These are phyloP conservation scores for Buphagus erythrorhynchus DNA, from an alignment of 2,797 vertebrate genomes.

Conservation along the genomic window DNA sequence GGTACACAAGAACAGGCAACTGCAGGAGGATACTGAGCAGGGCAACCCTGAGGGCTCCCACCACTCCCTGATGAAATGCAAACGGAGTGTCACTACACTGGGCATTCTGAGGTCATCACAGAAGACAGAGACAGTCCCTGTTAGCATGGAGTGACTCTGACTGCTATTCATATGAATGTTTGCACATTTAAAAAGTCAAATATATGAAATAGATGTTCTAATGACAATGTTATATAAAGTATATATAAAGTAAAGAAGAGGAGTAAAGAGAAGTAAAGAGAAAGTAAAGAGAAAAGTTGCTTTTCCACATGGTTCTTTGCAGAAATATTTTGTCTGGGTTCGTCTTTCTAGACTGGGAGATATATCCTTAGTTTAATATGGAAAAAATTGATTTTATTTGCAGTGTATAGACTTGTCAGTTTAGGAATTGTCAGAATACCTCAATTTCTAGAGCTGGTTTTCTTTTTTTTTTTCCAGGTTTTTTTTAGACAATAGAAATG, in stretches of 20 bases:
- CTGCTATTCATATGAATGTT: not conserved
- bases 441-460: not conserved
- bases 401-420: not conserved
- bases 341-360: not conserved
- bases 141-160: not conserved
- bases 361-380: not conserved
- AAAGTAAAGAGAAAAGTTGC: not conserved
- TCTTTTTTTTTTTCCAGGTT: not conserved
- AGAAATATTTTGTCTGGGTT: not conserved
- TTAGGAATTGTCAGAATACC: not conserved
- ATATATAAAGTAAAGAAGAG: too few species aligned
- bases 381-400: not conserved
- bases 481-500: not conserved
- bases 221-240: fast-evolving
- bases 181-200: not conserved
- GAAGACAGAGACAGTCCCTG: fast-evolving
- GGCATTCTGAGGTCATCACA: not conserved
- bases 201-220: not conserved
- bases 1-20: not conserved
- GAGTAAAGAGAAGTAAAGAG: too few species aligned
- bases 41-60: not conserved
- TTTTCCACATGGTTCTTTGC: not conserved
- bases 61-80: not conserved
- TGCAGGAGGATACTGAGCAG: not conserved
- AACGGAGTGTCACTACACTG: not conserved